Conservation (phyloP, 2,888 invertebrate genomes). For the Eupithecia tripunctaria region DNA sequence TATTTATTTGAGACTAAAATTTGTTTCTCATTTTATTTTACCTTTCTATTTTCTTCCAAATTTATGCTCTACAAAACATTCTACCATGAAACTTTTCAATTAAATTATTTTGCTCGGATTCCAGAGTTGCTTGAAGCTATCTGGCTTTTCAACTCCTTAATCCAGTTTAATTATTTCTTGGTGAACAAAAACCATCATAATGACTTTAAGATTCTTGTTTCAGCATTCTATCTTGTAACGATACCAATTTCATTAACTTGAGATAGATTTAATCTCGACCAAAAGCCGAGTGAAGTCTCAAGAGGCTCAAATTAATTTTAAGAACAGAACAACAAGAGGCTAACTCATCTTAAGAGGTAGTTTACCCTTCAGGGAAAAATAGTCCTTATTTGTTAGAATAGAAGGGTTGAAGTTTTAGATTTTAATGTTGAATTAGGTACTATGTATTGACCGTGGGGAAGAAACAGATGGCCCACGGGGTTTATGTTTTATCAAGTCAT, state of each 20-base stretch:
- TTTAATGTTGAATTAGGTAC: conserved; percentile 17
- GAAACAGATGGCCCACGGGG: conserved; percentile 77
- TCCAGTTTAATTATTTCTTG: conserved; percentile 30
- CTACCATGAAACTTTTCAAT: neutral
- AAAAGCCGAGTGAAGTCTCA: conserved; percentile 66
- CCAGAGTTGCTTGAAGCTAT: conserved; percentile 8
- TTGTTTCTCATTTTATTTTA: no score
- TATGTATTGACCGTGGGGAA: conserved; percentile 62
- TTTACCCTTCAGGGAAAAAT: conserved; percentile 41
- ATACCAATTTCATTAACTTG: conserved; percentile 70
- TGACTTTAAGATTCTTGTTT: conserved; percentile 32
- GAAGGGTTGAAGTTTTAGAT: conserved; percentile 37
- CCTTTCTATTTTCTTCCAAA: neutral
- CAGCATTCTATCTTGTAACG: conserved; percentile 57
- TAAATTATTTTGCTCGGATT: neutral
- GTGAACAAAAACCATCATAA: conserved; percentile 32
- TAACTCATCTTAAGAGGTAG: conserved; percentile 34
- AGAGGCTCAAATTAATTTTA: conserved; percentile 81
- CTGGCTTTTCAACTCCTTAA: conserved; percentile 17
- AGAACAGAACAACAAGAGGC: conserved; percentile 70
- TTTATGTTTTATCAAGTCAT: conserved; percentile 65
- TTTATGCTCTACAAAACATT: neutral
- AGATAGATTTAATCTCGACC: conserved; percentile 74
- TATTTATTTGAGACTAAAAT: no score
- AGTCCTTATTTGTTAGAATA: conserved; percentile 43